These are phyloP conservation scores for Drosophila kepulauana DNA, from an alignment of 1,140 invertebrate genomes.

Conservation along the genomic window DNA sequence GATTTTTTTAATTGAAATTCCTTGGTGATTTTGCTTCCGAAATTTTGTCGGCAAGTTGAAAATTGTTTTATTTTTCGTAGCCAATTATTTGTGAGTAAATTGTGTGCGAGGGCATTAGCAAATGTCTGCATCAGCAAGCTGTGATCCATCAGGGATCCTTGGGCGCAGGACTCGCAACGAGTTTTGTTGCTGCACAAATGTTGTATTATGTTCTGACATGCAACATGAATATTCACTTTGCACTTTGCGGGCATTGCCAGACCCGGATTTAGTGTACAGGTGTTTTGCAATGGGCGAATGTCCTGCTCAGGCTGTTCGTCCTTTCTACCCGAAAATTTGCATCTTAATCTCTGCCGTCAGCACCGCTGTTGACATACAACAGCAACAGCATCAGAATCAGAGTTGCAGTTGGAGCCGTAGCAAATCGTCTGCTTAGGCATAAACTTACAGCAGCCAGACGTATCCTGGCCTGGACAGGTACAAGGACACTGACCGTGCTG, in stretches of 20 bases:
- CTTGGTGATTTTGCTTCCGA: conserved; percentile 1
- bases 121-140: conserved; percentile 20
- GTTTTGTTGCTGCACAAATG: conserved; percentile 61
- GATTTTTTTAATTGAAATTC: conserved; percentile 10
- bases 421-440: conserved; percentile 69
- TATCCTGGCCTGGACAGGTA: neutral
- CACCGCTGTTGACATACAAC: conserved; percentile 72
- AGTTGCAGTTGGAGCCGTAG: conserved; percentile 10
- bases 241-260: conserved; percentile 69
- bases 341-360: conserved; percentile 82
- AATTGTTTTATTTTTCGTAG: conserved; percentile 9
- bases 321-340: conserved; percentile 72
- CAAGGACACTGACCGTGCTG: conserved; percentile 31
- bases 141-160: conserved; percentile 19
- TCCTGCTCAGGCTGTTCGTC: conserved; percentile 47
- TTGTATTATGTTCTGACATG: conserved; percentile 80
- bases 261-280: conserved; percentile 72
- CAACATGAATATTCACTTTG: conserved; percentile 84
- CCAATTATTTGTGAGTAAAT: conserved; percentile 19
- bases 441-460: conserved; percentile 34
- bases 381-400: neutral
- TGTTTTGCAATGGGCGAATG: conserved; percentile 50
- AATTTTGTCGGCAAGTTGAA: neutral
- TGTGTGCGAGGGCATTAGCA: conserved; percentile 23
- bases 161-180: too few relatives aligned